Evolutionary conservation across 2,888 invertebrate species (phyloP).

Genomic region (Folsomia candida): DNA sequence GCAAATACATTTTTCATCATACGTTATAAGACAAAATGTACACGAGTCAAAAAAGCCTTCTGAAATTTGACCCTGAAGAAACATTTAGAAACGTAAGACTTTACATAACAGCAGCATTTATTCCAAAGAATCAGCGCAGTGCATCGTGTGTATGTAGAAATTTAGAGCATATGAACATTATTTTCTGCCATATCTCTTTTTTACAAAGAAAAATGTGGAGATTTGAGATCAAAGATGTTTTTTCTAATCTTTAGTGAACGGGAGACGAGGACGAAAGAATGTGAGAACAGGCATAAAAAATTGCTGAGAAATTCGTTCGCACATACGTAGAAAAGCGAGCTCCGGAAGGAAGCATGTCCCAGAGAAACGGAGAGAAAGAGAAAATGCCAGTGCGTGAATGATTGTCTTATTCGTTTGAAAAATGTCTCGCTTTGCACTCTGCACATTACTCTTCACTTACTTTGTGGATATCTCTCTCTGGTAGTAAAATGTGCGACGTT

Average conservation of each 20-base stretch:
- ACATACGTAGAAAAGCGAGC: neutral
- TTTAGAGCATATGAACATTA: neutral
- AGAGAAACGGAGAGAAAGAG: neutral
- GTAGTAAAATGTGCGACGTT: too few relatives aligned
- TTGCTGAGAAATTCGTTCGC: slow-evolving; percentile 6
- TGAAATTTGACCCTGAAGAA: slow-evolving; percentile 6
- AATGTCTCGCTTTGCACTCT: slow-evolving; percentile 6
- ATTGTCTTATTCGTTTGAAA: slow-evolving; percentile 19
- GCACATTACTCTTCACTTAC: too few relatives aligned
- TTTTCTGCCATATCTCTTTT: slow-evolving; percentile 7
- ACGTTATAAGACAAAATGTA: neutral
- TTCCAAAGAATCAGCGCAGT: neutral
- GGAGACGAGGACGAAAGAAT: neutral
- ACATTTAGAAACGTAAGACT: neutral
- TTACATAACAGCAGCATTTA: neutral
- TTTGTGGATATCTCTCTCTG: neutral
- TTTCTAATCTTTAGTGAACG: slow-evolving; percentile 10
- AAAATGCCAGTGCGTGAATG: neutral
- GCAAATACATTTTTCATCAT: neutral
- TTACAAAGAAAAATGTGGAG: slow-evolving; percentile 8
- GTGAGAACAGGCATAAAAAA: slow-evolving; percentile 4
- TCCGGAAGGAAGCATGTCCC: neutral
- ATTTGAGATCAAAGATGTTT: slow-evolving; percentile 17
- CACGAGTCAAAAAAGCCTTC: slow-evolving; percentile 15
- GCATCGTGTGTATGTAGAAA: neutral